Conservation (phyloP, 2,888 invertebrate genomes). For the Syrista parreyssii region DNA sequence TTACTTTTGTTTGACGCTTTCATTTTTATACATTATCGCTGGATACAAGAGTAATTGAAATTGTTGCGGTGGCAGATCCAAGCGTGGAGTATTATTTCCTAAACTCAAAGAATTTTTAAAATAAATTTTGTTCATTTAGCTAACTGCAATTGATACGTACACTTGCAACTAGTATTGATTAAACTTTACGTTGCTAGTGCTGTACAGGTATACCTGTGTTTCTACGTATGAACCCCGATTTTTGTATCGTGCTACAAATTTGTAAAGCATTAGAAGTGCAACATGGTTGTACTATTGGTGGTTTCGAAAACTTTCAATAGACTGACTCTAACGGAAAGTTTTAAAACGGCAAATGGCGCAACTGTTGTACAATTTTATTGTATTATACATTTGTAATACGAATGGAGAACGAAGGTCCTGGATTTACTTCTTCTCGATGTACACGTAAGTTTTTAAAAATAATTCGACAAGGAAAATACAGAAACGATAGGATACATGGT, state of each 20-base stretch:
- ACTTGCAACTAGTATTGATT: not conserved
- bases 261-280: not conserved
- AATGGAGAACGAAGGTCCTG: not conserved
- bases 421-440: not conserved
- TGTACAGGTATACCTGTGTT: not conserved
- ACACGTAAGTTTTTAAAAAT: not conserved
- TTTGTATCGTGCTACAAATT: not conserved
- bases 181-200: not conserved
- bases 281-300: not conserved
- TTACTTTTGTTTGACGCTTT: not conserved
- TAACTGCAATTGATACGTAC: not conserved
- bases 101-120: not conserved
- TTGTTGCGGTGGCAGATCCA: not conserved
- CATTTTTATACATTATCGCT: not conserved
- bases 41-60: no score
- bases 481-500: constrained; percentile 4
- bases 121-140: not conserved
- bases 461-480: not conserved
- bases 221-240: not conserved
- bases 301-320: not conserved
- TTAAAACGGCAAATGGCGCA: constrained; percentile 17
- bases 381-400: not conserved
- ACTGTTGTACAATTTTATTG: constrained; percentile 8
- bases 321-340: not conserved
- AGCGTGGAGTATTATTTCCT: not conserved